A percentile compares a stretch with the other conserved stretches of the same genome.
Conservation (phyloP, 2,888 invertebrate genomes). For the Lasioglossum marginatum region DNA sequence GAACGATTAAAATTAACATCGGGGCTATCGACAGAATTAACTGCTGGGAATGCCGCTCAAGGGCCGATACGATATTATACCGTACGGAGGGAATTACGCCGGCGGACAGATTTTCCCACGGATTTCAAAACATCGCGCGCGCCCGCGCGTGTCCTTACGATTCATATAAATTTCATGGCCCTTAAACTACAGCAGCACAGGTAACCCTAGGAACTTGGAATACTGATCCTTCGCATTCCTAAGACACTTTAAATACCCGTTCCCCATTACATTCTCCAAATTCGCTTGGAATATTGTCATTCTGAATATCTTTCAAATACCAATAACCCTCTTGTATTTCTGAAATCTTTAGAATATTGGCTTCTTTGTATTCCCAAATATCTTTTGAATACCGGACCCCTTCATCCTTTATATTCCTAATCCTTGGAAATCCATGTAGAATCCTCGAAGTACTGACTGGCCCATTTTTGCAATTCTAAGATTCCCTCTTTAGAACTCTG, state of each 20-base stretch:
- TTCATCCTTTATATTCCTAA: no score
- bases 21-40: not conserved
- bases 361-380: no score
- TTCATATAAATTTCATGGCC: not conserved
- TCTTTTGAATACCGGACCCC: no score
- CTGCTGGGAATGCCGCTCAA: not conserved
- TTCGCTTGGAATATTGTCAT: not conserved
- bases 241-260: not conserved
- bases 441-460: no score
- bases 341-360: no score
- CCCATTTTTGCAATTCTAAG: no score
- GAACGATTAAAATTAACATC: conserved; percentile 41
- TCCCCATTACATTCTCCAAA: not conserved
- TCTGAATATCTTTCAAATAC: not conserved
- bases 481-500: no score
- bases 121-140: not conserved
- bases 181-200: not conserved
- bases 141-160: not conserved
- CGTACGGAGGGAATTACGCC: not conserved
- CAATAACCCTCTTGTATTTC: not conserved
- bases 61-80: not conserved
- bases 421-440: no score
- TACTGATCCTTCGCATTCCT: not conserved
- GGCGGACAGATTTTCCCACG: not conserved
- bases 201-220: not conserved